Base-by-base conservation (phyloP, 2,113 vertebrate species). In the Taurulus bubalis region DNA sequence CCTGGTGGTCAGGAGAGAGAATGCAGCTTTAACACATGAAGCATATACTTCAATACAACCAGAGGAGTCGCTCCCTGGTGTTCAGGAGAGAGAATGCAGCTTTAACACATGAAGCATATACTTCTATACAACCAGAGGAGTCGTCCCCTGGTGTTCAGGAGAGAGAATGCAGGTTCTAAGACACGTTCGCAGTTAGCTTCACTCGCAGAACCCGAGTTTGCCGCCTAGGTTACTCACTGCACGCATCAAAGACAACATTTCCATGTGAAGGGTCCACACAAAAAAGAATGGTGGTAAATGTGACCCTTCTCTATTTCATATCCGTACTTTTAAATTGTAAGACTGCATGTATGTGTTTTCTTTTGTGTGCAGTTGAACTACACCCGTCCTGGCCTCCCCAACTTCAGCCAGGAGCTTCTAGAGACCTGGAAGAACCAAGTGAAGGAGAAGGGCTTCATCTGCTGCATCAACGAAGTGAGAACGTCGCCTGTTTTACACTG, bases 391-490 rank as follows among this genome's bases (percentile, higher is more conserved):
- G 98, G 98, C 30, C 97, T 99, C 66, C 98, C 98, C n/a, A 97
- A 95, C 63, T 97, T 98, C 88, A 98, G 95, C 84, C 96, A 97
- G 0, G 95, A 96, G 90, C 94, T 97, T 38, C 86, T 99, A 80
- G 97, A 99, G 83, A 92, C 89, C 1, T 99, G 98, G 98, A 99
- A 99, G 95, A 97, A 94, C 0, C 96, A 97, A 88, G 98, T 99
- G 85, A 99, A 99, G 87, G 97, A 99, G 88, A 97, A 98, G 71
- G 98, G 98, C 66, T 97, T 97, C 71, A 96, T 99, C 91, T 98
- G 96, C 94, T 99, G 98, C 89, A 97, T 95, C 64, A 99, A 99
- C 63, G 93, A 96, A 0, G 98, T 99, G 95, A 97, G 96, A 89
- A 10, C 65, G 16, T 12, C 16, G 3, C 62, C 49, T 22, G 20